Conservation (phyloP, 2,113 vertebrate species). For the Psammodynastes pulverulentus region DNA sequence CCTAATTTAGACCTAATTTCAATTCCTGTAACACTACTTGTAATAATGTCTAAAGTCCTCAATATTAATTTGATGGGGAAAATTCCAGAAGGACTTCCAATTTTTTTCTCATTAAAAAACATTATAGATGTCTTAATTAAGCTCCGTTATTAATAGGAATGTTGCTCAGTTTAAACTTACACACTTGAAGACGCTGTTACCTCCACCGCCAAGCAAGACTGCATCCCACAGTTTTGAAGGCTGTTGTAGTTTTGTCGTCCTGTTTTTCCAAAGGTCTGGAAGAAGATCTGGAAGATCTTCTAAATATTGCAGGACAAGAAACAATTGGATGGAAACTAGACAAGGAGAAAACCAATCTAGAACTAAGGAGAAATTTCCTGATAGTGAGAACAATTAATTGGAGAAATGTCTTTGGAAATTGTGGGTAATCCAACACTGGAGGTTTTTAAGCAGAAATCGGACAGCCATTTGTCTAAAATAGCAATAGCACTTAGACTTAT, state of each 20-base stretch:
- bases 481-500: no score
- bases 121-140: constrained; percentile 75
- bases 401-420: no score
- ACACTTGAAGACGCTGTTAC: constrained; percentile 70
- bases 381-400: no score
- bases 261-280: neutral
- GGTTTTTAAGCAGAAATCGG: no score
- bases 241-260: no score
- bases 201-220: constrained; percentile 55
- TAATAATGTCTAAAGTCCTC: constrained; percentile 68
- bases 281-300: neutral
- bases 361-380: no score
- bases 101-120: constrained; percentile 77
- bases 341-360: no score
- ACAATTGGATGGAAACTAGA: no score
- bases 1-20: constrained; percentile 72
- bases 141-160: constrained; percentile 70
- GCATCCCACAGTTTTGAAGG: constrained; percentile 59
- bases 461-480: no score
- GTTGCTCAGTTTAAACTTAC: constrained; percentile 68
- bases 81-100: constrained; percentile 78
- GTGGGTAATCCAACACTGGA: no score
- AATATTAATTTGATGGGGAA: constrained; percentile 78
- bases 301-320: neutral
- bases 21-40: constrained; percentile 74